Base-by-base conservation (phyloP, 2,797 vertebrate genomes). In the Myotis pilosus region DNA sequence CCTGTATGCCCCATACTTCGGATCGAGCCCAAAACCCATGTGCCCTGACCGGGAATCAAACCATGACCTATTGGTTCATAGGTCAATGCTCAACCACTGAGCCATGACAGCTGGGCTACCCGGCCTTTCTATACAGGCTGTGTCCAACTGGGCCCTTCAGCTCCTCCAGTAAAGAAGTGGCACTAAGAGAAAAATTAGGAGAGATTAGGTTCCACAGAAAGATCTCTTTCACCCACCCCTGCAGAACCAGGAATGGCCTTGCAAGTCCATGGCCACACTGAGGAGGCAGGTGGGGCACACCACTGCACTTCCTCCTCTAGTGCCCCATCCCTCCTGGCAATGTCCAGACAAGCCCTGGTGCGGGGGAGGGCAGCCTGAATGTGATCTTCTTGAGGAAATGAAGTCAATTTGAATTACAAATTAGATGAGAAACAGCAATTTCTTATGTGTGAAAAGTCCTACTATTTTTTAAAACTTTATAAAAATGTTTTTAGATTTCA, bases 291-390 rank as follows among this genome's bases (percentile, higher is more conserved):
- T 2, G 4, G 30, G 30, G 22, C 47, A 5, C 10, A 22, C 4
- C n/a, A 1, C 25, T 8, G 6, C 0, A 0, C 22, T 57, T 47
- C 78, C 22, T 69, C 17, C 16, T 60, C 44, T 30, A 22, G 10
- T 3, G 15, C 3, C 1, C 1, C 12, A 22, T 1, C 3, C 16
- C 2, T 20, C 16, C 3, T 17, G 33, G 69, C n/a, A 10, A 1
- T 0, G 38, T 13, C 44, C 53, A 64, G 33, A 8, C 36, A 7
- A 23, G 0, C 23, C 1, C 28, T 8, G 13, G 38, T 8, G 8
- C 6, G 0, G 36, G 60, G 19, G 57, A 23, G 55, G 16, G 51
- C 5, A 41, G 76, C 17, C 25, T 17, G 10, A 13, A 5, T 17
- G 68, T 33, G 92, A n/a, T n/a, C 23, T 49, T 68, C 62, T 44